Base-by-base conservation (phyloP, 2,797 vertebrate species). In the Melanogrammus aeglefinus region DNA sequence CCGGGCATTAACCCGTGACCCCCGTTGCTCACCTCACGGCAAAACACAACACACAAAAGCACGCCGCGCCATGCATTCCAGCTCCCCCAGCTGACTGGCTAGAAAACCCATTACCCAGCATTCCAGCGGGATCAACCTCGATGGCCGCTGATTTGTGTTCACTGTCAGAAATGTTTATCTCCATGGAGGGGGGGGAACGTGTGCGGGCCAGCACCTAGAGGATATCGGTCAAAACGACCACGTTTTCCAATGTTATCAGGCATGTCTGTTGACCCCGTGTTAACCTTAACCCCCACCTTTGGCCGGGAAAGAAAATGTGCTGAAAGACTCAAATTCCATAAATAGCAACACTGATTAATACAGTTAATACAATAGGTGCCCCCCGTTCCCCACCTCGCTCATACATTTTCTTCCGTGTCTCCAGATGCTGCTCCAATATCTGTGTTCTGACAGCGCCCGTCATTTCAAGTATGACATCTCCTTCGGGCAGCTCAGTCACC, bases 31-130 rank as follows among this genome's bases (percentile, higher is more conserved):
- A 27, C 79, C 81, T 87, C 78, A 27, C 66, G 79, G 83, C 79
- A 76, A 91, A 88, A 86, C 41, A 33, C 24, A 63, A 63, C 6
- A 63, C 81, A 73, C 41, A 3, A 71, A 29, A 36, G 79, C 79
- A 80, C 82, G 83, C 29, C 82, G 33, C 77, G 9, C 36, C 87
- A 79, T 33, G 82, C 83, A 72, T 83, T 80, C 79, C 80, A 82
- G 84, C 74, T 75, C 38, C 81, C 81, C 73, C 75, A 31, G 57
- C 75, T 77, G 76, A 85, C 75, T 14, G 73, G 41, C 44, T 18
- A 6, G 77, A 79, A 73, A 85, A 88, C 83, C 71, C 75, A 84
- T 80, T 81, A 84, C 70, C 74, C 39, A 73, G 51, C 74, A 80
- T 82, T 86, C 80, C 81, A 35, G 39, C 76, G 57, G 85, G 66